A percentile compares a stretch with the other conserved stretches of the same genome.
Evolutionary conservation across 2,888 invertebrate genomes (phyloP).

Genomic region (Hirtodrosophila histrioides): DNA sequence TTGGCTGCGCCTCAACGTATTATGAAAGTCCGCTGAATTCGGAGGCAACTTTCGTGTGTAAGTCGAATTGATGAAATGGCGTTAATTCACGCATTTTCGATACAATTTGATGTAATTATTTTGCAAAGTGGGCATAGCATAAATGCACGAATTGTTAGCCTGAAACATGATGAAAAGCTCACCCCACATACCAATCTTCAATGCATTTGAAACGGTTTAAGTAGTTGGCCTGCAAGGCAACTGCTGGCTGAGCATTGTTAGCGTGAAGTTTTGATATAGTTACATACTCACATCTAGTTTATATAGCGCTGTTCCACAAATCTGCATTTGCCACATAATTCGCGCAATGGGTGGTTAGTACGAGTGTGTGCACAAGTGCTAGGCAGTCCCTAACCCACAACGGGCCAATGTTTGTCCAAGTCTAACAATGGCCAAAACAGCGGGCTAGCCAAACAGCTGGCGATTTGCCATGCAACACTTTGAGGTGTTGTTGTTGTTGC

Average conservation of each 20-base stretch:
- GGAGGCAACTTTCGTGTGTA: too few species aligned
- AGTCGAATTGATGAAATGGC: too few species aligned
- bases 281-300: not conserved
- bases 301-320: conserved; percentile 8
- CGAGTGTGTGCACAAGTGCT: conserved; percentile 9
- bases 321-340: conserved; percentile 17
- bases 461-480: conserved; percentile 62
- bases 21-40: too few species aligned
- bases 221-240: too few species aligned
- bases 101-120: too few species aligned
- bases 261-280: conserved; percentile 17
- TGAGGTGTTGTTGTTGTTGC: conserved; percentile 35
- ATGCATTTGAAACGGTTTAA: not conserved
- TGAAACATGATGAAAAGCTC: too few species aligned
- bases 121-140: too few species aligned
- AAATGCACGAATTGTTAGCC: too few species aligned
- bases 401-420: conserved; percentile 53
- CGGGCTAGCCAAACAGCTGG: conserved; percentile 62
- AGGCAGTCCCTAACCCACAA: conserved; percentile 8
- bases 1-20: too few species aligned
- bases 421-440: conserved; percentile 56
- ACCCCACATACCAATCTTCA: not conserved
- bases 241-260: conserved; percentile 3
- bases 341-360: conserved; percentile 12
- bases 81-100: too few species aligned